A percentile compares a stretch with the other conserved stretches of the same genome.
These are phyloP conservation scores for Ceryle rudis DNA, from an alignment of 2,797 vertebrate species.

Conservation along the genomic window DNA sequence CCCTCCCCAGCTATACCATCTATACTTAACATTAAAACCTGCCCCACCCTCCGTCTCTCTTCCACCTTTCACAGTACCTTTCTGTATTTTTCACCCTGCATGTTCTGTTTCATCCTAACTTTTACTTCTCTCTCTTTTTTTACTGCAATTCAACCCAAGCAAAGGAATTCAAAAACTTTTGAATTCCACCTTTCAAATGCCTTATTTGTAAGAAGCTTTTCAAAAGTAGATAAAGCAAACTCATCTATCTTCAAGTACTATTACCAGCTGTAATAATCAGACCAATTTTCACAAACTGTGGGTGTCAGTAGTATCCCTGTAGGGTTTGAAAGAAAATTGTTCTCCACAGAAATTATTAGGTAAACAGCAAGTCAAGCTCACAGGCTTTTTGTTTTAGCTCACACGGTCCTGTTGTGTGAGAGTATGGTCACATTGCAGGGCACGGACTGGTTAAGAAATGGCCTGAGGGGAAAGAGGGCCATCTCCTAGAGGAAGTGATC, in stretches of 20 bases:
- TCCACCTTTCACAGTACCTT: background rate
- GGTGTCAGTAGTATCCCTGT: background rate
- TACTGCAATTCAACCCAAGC: background rate
- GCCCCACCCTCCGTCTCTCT: background rate
- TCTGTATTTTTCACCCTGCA: background rate
- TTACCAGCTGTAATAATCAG: background rate
- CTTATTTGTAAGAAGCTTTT: background rate
- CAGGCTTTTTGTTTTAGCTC: background rate
- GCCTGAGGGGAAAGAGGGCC: background rate
- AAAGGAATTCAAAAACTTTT: background rate
- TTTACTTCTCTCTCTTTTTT: background rate
- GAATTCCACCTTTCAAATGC: background rate
- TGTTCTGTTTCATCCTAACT: background rate
- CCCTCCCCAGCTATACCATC: background rate
- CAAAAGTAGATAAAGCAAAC: background rate
- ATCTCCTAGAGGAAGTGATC: background rate
- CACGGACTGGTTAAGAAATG: background rate
- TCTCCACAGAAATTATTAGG: background rate
- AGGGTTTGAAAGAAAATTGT: background rate
- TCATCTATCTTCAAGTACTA: background rate
- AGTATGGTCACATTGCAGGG: background rate
- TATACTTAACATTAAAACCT: background rate
- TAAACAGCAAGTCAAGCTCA: background rate
- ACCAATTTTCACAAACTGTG: background rate
- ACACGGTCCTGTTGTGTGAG: background rate